Conservation (phyloP, 2,888 invertebrate species). For the Balanococcus diminutus region DNA sequence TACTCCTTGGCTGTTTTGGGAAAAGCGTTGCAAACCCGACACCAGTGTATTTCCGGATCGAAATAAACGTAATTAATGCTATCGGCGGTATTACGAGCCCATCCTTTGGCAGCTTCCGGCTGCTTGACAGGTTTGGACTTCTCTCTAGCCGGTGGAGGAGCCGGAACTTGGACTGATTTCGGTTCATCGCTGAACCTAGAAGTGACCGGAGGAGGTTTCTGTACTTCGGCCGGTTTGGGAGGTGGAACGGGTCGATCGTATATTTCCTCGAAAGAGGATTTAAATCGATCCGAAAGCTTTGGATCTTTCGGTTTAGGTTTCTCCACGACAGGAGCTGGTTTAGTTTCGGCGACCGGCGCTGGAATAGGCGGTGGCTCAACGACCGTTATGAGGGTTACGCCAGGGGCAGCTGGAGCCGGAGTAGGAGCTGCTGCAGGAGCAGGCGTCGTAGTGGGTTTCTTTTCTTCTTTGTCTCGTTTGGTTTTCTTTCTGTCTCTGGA, state of each 20-base stretch:
- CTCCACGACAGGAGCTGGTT: not conserved
- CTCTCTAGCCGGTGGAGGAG: not conserved
- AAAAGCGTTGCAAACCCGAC: conserved; percentile 83
- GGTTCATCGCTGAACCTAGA: not conserved
- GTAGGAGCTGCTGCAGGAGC: not conserved
- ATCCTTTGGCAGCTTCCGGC: not conserved
- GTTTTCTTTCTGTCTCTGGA: not conserved
- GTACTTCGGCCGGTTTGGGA: not conserved
- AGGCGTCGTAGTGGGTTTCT: not conserved
- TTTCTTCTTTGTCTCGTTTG: not conserved
- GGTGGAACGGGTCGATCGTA: not conserved
- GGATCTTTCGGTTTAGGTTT: not conserved
- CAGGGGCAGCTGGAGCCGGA: not conserved
- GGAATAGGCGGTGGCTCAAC: not conserved
- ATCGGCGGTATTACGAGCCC: not conserved
- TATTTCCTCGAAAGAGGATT: conserved; percentile 13
- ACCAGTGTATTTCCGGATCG: conserved; percentile 91
- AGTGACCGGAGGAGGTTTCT: not conserved
- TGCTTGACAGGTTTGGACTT: not conserved
- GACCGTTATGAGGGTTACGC: no score
- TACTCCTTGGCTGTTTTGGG: conserved; percentile 86
- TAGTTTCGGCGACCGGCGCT: not conserved
- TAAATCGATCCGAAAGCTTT: not conserved
- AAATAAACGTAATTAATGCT: conserved; percentile 77
- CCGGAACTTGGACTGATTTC: not conserved